These are phyloP conservation scores for Aricia artaxerxes DNA, from an alignment of 2,888 invertebrate genomes.

Conservation along the genomic window DNA sequence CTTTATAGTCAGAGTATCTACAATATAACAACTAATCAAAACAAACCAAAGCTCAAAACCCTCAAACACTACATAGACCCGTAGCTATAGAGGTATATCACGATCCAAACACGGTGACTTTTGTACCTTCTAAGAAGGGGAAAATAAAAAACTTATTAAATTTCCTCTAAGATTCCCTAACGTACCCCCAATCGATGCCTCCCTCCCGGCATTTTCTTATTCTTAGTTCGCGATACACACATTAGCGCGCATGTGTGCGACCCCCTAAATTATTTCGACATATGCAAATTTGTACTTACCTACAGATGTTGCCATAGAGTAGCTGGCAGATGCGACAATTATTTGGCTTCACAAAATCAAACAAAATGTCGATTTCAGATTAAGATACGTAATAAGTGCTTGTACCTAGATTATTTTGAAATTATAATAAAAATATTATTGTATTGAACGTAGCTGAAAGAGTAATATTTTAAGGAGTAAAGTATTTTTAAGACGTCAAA, in stretches of 20 bases:
- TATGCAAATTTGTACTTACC: constrained; percentile 79
- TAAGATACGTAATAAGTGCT: too few species aligned
- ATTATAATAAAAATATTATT: too few species aligned
- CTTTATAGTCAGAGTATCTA: too few species aligned
- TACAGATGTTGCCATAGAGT: constrained; percentile 67
- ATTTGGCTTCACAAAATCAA: background rate
- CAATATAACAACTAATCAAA: background rate
- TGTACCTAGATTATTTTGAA: too few species aligned
- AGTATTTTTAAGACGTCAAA: too few species aligned
- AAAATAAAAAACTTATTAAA: constrained; percentile 27
- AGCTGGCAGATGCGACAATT: constrained; percentile 32
- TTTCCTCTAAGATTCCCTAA: constrained; percentile 30
- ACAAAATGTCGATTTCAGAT: too few species aligned
- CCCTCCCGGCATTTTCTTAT: constrained; percentile 53
- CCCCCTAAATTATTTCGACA: constrained; percentile 81
- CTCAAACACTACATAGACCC: background rate
- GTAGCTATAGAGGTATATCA: background rate
- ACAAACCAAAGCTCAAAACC: background rate
- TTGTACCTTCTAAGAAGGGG: constrained; percentile 11
- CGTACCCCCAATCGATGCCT: constrained; percentile 37
- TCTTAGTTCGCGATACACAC: constrained; percentile 61
- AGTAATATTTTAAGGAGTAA: too few species aligned
- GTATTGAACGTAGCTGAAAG: too few species aligned
- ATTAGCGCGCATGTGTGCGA: constrained; percentile 66
- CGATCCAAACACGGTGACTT: background rate